Evolutionary conservation across 2,113 vertebrate genomes (phyloP).

Genomic region (Dunckerocampus dactyliophorus): DNA sequence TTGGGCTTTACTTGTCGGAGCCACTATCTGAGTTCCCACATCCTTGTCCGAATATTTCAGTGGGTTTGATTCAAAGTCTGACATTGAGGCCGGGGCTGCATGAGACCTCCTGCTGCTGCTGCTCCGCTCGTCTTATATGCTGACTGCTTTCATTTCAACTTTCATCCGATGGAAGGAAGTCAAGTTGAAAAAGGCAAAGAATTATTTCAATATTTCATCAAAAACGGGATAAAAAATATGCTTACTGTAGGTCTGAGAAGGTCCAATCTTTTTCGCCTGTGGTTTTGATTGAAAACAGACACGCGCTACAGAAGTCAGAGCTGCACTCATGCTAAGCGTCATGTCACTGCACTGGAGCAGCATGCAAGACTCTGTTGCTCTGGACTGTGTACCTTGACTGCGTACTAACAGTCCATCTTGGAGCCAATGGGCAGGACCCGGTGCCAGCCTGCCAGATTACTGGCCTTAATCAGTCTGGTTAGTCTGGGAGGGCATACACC

Average conservation of each 20-base stretch:
- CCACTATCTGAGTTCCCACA: conserved; percentile 71
- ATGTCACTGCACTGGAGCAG: conserved; percentile 42
- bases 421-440: background rate
- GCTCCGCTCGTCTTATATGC: conserved; percentile 48
- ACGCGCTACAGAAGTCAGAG: conserved; percentile 43
- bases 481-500: conserved; percentile 65
- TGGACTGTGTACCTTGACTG: conserved; percentile 64
- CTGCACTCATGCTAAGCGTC: conserved; percentile 38
- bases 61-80: conserved; percentile 69
- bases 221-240: conserved; percentile 57
- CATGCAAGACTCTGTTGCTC: conserved; percentile 46
- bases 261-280: conserved; percentile 41
- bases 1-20: conserved; percentile 48
- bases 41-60: conserved; percentile 69
- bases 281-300: conserved; percentile 73
- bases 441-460: conserved; percentile 57
- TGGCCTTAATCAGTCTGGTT: conserved; percentile 73
- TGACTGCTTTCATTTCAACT: conserved; percentile 61
- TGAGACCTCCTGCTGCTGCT: conserved; percentile 67
- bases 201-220: conserved; percentile 65
- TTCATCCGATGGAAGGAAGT: conserved; percentile 76
- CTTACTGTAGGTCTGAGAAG: conserved; percentile 39
- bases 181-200: conserved; percentile 54
- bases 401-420: conserved; percentile 62
- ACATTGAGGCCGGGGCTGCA: conserved; percentile 61